phyloP scores from a whole-genome alignment of 2,797 vertebrate species.

The Danio aesculapii region DNA sequence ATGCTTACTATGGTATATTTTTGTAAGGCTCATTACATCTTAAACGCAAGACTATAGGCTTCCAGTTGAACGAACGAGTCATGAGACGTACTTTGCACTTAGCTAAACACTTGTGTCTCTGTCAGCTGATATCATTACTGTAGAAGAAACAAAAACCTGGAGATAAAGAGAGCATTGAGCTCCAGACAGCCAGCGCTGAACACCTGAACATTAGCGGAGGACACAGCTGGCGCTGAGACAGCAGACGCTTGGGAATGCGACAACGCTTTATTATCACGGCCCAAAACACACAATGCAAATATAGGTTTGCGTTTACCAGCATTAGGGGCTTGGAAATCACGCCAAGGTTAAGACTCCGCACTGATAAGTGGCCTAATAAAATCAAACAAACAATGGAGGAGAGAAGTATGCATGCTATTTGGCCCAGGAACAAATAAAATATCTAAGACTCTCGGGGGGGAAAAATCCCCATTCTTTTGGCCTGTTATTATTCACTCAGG shows the following conservation, averaged over 20 bases:
- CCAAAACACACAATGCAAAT: slow-evolving; percentile 47
- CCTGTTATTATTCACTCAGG: slow-evolving; percentile 39
- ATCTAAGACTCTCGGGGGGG: slow-evolving; percentile 27
- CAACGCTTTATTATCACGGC: slow-evolving; percentile 59
- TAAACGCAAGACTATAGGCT: not conserved
- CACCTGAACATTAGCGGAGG: slow-evolving; percentile 75
- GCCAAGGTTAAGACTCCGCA: slow-evolving; percentile 31
- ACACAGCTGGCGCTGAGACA: slow-evolving; percentile 76
- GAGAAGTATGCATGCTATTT: slow-evolving; percentile 54
- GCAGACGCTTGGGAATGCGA: slow-evolving; percentile 71
- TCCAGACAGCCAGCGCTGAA: slow-evolving; percentile 52
- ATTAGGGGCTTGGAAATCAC: slow-evolving; percentile 31
- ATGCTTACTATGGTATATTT: not conserved
- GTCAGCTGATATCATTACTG: slow-evolving; percentile 49
- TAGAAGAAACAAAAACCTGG: not conserved
- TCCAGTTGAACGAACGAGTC: slow-evolving; percentile 10
- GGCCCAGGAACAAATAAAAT: slow-evolving; percentile 49
- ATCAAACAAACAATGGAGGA: slow-evolving; percentile 40
- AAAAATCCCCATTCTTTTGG: slow-evolving; percentile 33
- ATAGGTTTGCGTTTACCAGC: slow-evolving; percentile 38
- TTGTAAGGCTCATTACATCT: not conserved
- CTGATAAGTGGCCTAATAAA: slow-evolving; percentile 52
- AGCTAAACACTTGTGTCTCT: slow-evolving; percentile 38
- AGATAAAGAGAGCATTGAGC: slow-evolving; percentile 46
- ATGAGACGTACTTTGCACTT: slow-evolving; percentile 48